These are phyloP conservation scores for Urosaurus nigricauda DNA, from an alignment of 2,797 vertebrate genomes.

Conservation along the genomic window DNA sequence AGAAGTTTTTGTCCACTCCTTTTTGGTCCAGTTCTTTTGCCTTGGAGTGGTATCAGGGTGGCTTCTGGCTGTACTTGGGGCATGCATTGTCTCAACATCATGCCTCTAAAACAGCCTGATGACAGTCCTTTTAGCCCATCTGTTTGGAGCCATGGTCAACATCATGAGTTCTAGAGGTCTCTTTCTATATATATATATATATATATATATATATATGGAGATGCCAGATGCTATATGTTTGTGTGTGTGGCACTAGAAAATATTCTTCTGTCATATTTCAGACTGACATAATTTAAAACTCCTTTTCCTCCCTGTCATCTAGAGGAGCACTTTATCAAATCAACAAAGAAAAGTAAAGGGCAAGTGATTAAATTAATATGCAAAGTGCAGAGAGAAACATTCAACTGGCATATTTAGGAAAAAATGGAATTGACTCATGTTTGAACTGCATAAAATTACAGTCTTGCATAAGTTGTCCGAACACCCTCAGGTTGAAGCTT, in stretches of 20 bases:
- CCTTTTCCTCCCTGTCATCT: neutral
- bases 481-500: conserved; percentile 15
- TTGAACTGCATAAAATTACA: conserved; percentile 33
- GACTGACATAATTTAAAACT: neutral
- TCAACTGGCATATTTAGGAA: conserved; percentile 3
- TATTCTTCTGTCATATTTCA: conserved; percentile 18
- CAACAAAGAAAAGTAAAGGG: conserved; percentile 31
- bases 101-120: too few species aligned
- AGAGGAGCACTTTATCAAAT: conserved; percentile 34
- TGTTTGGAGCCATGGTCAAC: too few species aligned
- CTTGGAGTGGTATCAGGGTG: too few species aligned
- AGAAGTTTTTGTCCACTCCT: too few species aligned
- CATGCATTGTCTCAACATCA: too few species aligned
- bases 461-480: conserved; percentile 13
- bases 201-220: too few species aligned
- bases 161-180: neutral
- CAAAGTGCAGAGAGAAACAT: conserved; percentile 47
- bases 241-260: neutral
- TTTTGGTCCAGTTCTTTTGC: too few species aligned
- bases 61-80: too few species aligned
- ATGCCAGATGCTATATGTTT: neutral
- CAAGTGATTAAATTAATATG: conserved; percentile 46
- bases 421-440: neutral
- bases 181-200: neutral
- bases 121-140: too few species aligned